These are phyloP conservation scores for Meda fulgida DNA, from an alignment of 2,797 vertebrate species.

Conservation along the genomic window DNA sequence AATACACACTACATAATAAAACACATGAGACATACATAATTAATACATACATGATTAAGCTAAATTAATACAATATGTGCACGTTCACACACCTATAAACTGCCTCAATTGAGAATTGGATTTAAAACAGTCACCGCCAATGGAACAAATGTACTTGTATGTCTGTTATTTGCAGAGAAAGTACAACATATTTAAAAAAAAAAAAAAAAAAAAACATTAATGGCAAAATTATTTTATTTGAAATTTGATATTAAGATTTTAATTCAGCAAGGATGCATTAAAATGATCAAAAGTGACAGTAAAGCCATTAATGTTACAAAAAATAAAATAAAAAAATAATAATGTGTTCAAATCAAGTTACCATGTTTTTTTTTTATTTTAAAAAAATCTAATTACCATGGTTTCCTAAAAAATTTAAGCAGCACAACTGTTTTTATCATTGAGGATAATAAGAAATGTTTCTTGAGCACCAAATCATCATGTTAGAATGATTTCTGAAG, in stretches of 20 bases:
- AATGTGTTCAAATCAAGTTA: too few relatives aligned
- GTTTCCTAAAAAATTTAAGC: not conserved
- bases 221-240: not conserved
- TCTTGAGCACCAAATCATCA: not conserved
- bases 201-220: not conserved
- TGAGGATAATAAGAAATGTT: not conserved
- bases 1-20: too few relatives aligned
- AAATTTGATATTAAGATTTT: conserved; percentile 1
- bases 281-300: not conserved
- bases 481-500: not conserved
- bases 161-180: conserved; percentile 3
- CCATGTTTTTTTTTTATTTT: too few relatives aligned
- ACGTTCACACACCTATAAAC: too few relatives aligned
- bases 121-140: too few relatives aligned
- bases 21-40: too few relatives aligned
- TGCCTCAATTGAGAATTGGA: too few relatives aligned
- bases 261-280: not conserved
- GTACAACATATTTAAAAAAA: not conserved
- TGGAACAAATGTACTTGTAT: not conserved
- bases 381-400: not conserved
- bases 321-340: too few relatives aligned
- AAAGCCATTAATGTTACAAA: not conserved
- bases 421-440: not conserved
- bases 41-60: too few relatives aligned
- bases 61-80: too few relatives aligned